These are phyloP conservation scores for Mormyrus hasselquistii DNA, from an alignment of 2,797 vertebrate species.

Conservation along the genomic window DNA sequence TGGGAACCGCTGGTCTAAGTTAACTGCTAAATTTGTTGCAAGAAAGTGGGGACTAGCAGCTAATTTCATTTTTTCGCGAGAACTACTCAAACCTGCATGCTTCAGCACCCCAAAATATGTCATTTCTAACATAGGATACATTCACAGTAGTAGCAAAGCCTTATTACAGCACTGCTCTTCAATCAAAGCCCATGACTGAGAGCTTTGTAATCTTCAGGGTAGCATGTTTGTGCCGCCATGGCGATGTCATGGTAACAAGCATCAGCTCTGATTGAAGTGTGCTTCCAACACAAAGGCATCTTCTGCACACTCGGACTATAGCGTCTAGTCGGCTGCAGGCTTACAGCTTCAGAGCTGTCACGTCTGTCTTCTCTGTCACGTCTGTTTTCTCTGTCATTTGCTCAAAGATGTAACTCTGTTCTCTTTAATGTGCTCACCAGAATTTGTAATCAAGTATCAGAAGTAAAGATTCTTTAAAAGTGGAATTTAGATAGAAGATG, in stretches of 20 bases:
- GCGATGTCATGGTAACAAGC: slow-evolving; percentile 8
- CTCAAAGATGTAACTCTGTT: slow-evolving; percentile 39
- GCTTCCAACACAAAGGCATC: neutral
- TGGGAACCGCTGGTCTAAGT: no score
- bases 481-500: slow-evolving; percentile 34
- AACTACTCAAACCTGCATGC: neutral
- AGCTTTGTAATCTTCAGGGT: neutral
- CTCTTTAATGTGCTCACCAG: neutral
- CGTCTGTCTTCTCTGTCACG: slow-evolving; percentile 37
- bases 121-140: neutral
- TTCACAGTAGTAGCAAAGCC: neutral
- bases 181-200: neutral
- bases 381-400: slow-evolving; percentile 32
- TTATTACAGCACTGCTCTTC: neutral
- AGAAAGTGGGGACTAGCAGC: slow-evolving; percentile 31
- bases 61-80: neutral
- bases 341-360: slow-evolving; percentile 49
- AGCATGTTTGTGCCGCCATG: neutral
- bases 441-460: slow-evolving; percentile 38
- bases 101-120: neutral
- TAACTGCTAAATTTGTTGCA: slow-evolving; percentile 49
- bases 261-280: neutral
- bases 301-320: neutral
- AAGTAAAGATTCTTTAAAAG: slow-evolving; percentile 44
- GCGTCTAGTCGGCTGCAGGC: neutral